These are phyloP conservation scores for Hozukius guyotensis DNA, from an alignment of 2,797 vertebrate genomes.

Conservation along the genomic window DNA sequence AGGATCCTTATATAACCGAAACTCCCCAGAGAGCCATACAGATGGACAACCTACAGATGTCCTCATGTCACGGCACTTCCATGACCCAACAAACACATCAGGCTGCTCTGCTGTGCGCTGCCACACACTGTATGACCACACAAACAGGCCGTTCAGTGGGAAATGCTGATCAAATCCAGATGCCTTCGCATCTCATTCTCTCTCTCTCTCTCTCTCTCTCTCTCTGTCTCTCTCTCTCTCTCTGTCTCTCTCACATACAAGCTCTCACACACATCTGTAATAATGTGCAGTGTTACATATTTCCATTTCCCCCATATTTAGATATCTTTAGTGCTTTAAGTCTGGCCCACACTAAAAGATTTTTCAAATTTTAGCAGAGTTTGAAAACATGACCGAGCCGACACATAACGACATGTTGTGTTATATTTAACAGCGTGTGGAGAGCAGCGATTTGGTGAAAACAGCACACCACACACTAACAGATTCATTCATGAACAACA, in stretches of 20 bases:
- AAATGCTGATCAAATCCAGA: constrained; percentile 79
- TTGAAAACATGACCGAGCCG: no score
- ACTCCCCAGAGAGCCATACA: neutral
- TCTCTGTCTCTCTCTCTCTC: constrained; percentile 23
- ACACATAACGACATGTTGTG: no score
- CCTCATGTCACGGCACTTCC: constrained; percentile 40
- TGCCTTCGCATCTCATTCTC: constrained; percentile 57
- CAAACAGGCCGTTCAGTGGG: constrained; percentile 61
- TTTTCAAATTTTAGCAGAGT: no score
- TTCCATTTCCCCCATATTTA: constrained; percentile 64
- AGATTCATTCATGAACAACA: no score
- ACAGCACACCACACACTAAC: no score
- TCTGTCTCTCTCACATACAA: constrained; percentile 13
- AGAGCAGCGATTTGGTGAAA: no score
- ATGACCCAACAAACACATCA: constrained; percentile 34
- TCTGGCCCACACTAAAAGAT: no score
- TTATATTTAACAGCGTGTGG: no score
- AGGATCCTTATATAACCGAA: constrained; percentile 19
- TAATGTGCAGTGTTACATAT: constrained; percentile 41
- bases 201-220: constrained; percentile 30
- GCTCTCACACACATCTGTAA: constrained; percentile 52
- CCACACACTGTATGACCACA: constrained; percentile 68
- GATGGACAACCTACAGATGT: constrained; percentile 41
- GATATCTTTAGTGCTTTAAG: constrained; percentile 20
- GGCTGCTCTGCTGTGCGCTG: constrained; percentile 30